phyloP scores from a whole-genome alignment of 2,797 vertebrate genomes.

The Sebastes minor region DNA sequence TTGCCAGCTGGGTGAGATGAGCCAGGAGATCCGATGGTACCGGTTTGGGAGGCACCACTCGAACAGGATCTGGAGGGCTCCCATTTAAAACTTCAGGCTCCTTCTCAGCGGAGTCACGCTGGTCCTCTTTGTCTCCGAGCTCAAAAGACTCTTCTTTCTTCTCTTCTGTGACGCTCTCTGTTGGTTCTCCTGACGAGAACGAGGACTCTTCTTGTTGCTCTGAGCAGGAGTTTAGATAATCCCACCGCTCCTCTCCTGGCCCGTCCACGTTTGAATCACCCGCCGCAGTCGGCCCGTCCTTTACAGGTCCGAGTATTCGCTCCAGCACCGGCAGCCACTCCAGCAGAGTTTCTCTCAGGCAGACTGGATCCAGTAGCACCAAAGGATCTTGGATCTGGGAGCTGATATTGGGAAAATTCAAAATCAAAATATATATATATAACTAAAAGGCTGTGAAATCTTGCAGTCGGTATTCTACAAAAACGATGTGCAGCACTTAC shows the following conservation, averaged over 20 bases:
- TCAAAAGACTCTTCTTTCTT: constrained; percentile 14
- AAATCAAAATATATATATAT: background rate
- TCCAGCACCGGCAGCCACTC: constrained; percentile 88
- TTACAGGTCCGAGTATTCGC: constrained; percentile 70
- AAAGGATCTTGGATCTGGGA: constrained; percentile 89
- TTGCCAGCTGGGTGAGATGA: constrained; percentile 85
- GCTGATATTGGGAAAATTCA: constrained; percentile 69
- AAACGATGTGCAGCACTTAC: constrained; percentile 79
- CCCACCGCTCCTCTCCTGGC: constrained; percentile 47
- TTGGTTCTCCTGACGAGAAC: constrained; percentile 18
- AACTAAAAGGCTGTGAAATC: background rate
- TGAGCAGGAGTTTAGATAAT: constrained; percentile 35
- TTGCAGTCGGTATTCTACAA: background rate
- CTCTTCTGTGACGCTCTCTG: constrained; percentile 36
- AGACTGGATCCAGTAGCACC: constrained; percentile 87
- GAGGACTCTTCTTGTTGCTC: constrained; percentile 43
- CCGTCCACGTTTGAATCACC: constrained; percentile 15
- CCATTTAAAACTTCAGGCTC: background rate
- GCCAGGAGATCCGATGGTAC: constrained; percentile 79
- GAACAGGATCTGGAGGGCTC: constrained; percentile 66
- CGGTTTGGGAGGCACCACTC: constrained; percentile 72
- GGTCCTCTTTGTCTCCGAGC: constrained; percentile 9
- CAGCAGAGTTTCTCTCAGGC: constrained; percentile 80
- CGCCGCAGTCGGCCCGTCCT: background rate
- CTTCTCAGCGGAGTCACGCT: constrained; percentile 38